Base-by-base conservation (phyloP, 2,113 vertebrate genomes). In the Dipodomys spectabilis region DNA sequence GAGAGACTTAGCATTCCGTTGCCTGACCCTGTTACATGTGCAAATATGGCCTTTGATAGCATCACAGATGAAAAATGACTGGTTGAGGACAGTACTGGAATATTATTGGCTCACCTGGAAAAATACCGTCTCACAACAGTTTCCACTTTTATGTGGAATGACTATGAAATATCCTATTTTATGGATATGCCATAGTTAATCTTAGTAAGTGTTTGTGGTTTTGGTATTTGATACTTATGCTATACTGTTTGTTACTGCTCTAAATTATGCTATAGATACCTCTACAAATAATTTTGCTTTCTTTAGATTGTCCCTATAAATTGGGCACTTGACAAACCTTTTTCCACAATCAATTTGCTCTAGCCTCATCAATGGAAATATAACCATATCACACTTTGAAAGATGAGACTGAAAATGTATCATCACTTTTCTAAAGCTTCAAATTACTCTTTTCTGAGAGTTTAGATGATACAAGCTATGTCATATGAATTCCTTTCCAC, bases 151-250 rank as follows among this genome's bases (percentile, higher is more conserved):
- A 32, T 69, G 94, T 92, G 89, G 75, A 86, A 81, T 64, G 16
- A 28, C 68, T 82, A 49, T n/a, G 77, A 44, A 60, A 35, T 74
- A 16, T 77, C 12, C 44, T 62, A 25, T 90, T 82, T 82, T 77
- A 49, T 89, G 5, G 87, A 74, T 87, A 60, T 82, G 62, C 64
- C 9, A 39, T 62, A 19, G 20, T 30, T 90, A 85, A 87, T 67
- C 78, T 96, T 39, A 53, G 90, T 80, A n/a, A 9, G 64, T 78
- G 90, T 87, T 96, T 15, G 71, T 85, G 49, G 39, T 39, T 49
- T 49, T 49, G 49, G 49, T 92, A 74, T 71, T 92, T 94, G 82
- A 71, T 35, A 86, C 85, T 93, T 88, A 82, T 79, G 32, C 10
- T 74, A 57, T 2, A 80, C 27, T 68, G 90, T 11, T 78, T 92